These are phyloP conservation scores for Aphelocoma californica DNA, from an alignment of 2,797 vertebrate species.

Conservation along the genomic window DNA sequence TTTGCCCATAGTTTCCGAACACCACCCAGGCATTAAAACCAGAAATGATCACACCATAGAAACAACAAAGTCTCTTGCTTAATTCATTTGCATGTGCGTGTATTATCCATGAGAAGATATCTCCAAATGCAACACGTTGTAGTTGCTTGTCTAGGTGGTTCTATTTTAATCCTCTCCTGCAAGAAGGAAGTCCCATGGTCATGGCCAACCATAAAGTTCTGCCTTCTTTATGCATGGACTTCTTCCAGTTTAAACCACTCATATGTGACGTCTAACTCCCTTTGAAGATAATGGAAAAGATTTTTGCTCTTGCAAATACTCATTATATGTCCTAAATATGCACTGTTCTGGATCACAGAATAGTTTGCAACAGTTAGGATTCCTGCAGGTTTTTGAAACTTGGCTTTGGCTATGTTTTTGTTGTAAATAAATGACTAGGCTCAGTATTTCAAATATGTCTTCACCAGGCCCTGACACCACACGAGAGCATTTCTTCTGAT, in stretches of 20 bases:
- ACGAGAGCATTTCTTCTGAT: not conserved
- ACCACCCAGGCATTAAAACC: constrained; percentile 16
- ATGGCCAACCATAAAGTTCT: not conserved
- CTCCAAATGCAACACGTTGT: not conserved
- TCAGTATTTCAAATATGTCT: not conserved
- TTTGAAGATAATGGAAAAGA: constrained; percentile 19
- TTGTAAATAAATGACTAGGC: not conserved
- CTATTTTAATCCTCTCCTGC: constrained; percentile 42
- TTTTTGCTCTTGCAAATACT: constrained; percentile 3
- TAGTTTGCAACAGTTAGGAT: not conserved
- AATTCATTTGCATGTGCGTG: not conserved
- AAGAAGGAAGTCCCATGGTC: not conserved
- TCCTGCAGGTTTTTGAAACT: not conserved
- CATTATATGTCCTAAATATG: not conserved
- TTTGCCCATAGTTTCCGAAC: constrained; percentile 20
- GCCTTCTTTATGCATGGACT: constrained; percentile 5
- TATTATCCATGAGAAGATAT: not conserved
- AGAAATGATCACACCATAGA: not conserved
- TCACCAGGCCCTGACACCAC: not conserved
- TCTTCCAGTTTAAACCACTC: constrained; percentile 22
- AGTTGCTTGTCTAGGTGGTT: not conserved
- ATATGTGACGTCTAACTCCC: not conserved
- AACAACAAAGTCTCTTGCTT: constrained; percentile 26
- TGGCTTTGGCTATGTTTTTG: not conserved
- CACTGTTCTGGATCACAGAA: not conserved